Percentiles rank a stretch among this genome's conserved stretches.
phyloP scores from a whole-genome alignment of 2,113 vertebrate genomes.

The Grammomys dolichurus region DNA sequence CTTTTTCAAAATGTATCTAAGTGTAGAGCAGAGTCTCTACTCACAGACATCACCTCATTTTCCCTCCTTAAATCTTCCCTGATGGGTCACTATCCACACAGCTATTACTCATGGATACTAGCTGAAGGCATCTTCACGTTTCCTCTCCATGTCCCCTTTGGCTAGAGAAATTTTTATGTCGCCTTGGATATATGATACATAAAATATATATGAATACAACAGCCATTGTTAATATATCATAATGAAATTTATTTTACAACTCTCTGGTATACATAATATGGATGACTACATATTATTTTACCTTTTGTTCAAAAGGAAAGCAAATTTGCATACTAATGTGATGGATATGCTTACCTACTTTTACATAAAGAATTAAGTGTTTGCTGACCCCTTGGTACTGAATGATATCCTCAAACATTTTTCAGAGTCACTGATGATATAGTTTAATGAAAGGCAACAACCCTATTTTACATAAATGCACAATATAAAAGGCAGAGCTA shows the following conservation, averaged over 20 bases:
- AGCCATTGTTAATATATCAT: not conserved
- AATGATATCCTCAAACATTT: not conserved
- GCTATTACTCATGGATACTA: not conserved
- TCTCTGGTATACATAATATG: not conserved
- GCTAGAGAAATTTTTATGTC: not conserved
- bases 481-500: not conserved
- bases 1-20: slow-evolving; percentile 44
- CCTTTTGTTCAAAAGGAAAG: not conserved
- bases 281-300: not conserved
- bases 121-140: not conserved
- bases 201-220: not conserved
- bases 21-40: not conserved
- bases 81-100: not conserved
- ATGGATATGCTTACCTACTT: not conserved
- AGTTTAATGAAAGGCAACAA: not conserved
- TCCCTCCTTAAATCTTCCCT: not conserved
- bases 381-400: not conserved
- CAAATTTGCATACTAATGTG: not conserved
- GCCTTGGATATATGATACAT: not conserved
- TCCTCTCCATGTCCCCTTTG: not conserved
- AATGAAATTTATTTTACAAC: not conserved
- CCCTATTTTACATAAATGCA: not conserved
- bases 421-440: not conserved
- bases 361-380: not conserved
- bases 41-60: slow-evolving; percentile 30